These are phyloP conservation scores for Cheilosia vernalis DNA, from an alignment of 2,888 invertebrate species.

Conservation along the genomic window DNA sequence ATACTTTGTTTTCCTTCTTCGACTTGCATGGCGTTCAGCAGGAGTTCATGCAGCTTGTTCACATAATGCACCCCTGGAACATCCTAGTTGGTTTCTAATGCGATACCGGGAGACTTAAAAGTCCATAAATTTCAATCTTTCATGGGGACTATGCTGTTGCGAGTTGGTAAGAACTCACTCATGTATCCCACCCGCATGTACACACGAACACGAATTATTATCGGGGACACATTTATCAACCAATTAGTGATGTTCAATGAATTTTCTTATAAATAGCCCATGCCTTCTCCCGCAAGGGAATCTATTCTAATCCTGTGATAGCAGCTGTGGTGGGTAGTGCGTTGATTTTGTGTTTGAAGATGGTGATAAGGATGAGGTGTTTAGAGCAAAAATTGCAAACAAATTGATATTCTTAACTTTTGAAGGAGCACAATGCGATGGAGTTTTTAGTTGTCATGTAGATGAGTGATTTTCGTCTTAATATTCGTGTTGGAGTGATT, in stretches of 20 bases:
- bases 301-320: slow-evolving; percentile 14
- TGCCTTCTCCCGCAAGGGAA: slow-evolving; percentile 16
- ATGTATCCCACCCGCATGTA: slow-evolving; percentile 6
- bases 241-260: slow-evolving; percentile 67
- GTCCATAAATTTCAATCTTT: slow-evolving; percentile 61
- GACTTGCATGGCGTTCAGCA: slow-evolving; percentile 4
- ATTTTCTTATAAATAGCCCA: slow-evolving; percentile 51
- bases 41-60: not conserved
- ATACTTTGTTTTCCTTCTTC: slow-evolving; percentile 5
- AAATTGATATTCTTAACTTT: slow-evolving; percentile 31
- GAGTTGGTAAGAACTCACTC: slow-evolving; percentile 33
- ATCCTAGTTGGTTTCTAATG: slow-evolving; percentile 15
- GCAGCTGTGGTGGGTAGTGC: slow-evolving; percentile 1
- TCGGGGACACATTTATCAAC: slow-evolving; percentile 55
- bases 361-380: not conserved
- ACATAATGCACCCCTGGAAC: slow-evolving; percentile 15
- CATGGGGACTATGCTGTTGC: slow-evolving; percentile 16
- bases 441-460: slow-evolving; percentile 1
- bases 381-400: slow-evolving; percentile 40
- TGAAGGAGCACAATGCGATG: slow-evolving; percentile 14
- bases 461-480: not conserved
- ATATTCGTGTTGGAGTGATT: not conserved
- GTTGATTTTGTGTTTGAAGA: slow-evolving; percentile 19
- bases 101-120: slow-evolving; percentile 43
- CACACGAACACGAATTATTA: slow-evolving; percentile 6